A percentile compares a stretch with the other conserved stretches of the same genome.
Conservation (phyloP, 92 coral and sea anemone genomes). For the Phenganax subtilis region DNA sequence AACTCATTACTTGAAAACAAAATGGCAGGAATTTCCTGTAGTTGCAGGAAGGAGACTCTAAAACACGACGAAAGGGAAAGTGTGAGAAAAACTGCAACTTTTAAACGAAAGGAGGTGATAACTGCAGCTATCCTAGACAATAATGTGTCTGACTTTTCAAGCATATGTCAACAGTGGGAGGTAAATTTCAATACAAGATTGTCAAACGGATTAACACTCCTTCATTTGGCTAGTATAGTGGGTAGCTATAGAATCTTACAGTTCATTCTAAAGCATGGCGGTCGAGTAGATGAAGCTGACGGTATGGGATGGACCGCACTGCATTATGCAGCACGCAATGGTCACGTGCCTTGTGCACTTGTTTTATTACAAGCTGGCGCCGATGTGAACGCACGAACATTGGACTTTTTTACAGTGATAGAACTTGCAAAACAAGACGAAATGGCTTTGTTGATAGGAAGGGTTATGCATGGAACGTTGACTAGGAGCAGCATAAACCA, state of each 20-base stretch:
- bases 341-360: slow-evolving; percentile 77
- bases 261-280: slow-evolving; percentile 61
- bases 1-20: neutral
- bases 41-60: neutral
- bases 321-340: slow-evolving; percentile 79
- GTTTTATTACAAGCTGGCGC: slow-evolving; percentile 74
- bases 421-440: slow-evolving; percentile 77
- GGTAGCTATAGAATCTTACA: slow-evolving; percentile 73
- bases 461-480: slow-evolving; percentile 58
- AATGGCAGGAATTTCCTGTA: neutral
- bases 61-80: neutral
- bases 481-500: neutral
- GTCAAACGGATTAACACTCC: slow-evolving; percentile 60
- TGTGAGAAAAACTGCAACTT: slow-evolving; percentile 5
- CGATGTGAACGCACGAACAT: slow-evolving; percentile 66
- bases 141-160: slow-evolving; percentile 30
- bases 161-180: slow-evolving; percentile 26
- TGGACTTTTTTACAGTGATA: slow-evolving; percentile 60
- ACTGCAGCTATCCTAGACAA: slow-evolving; percentile 15
- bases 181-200: slow-evolving; percentile 22
- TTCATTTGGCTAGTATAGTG: slow-evolving; percentile 74
- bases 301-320: slow-evolving; percentile 81
- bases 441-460: slow-evolving; percentile 72
- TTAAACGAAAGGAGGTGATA: slow-evolving; percentile 6
- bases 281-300: slow-evolving; percentile 63